Conservation (phyloP, 2,888 invertebrate species). For the Drosophila trichaetosa region DNA sequence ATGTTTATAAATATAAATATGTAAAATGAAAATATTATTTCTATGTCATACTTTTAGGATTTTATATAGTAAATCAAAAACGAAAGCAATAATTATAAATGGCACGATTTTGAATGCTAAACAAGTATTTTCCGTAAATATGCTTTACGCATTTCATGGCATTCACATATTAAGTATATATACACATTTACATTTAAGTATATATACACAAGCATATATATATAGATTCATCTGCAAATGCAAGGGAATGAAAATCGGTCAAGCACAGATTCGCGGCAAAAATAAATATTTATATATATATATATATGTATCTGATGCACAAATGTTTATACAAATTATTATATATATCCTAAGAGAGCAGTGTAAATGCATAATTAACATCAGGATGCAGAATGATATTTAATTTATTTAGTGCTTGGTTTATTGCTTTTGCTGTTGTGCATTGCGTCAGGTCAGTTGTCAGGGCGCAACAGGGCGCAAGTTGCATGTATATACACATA, state of each 20-base stretch:
- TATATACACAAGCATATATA: neutral
- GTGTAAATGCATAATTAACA: neutral
- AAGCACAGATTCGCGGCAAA: constrained; percentile 21
- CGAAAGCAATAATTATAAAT: constrained; percentile 17
- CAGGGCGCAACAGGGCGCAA: neutral
- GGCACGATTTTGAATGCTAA: neutral
- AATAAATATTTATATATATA: constrained; percentile 19
- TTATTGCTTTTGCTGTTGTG: neutral
- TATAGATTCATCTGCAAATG: neutral
- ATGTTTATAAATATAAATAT: neutral
- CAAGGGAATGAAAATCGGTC: constrained; percentile 2
- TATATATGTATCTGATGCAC: neutral
- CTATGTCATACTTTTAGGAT: neutral
- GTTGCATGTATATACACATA: neutral
- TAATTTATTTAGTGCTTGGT: neutral
- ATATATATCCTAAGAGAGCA: neutral
- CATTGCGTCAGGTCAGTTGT: neutral
- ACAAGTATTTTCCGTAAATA: neutral
- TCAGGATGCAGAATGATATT: neutral
- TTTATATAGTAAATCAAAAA: constrained; percentile 2
- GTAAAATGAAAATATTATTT: neutral
- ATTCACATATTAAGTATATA: neutral
- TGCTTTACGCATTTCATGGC: neutral
- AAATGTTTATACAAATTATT: neutral
- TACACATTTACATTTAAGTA: neutral